Percentiles rank a stretch among this genome's conserved stretches.
phyloP scores from a whole-genome alignment of 2,888 invertebrate species.

The Ochropleura leucogaster region DNA sequence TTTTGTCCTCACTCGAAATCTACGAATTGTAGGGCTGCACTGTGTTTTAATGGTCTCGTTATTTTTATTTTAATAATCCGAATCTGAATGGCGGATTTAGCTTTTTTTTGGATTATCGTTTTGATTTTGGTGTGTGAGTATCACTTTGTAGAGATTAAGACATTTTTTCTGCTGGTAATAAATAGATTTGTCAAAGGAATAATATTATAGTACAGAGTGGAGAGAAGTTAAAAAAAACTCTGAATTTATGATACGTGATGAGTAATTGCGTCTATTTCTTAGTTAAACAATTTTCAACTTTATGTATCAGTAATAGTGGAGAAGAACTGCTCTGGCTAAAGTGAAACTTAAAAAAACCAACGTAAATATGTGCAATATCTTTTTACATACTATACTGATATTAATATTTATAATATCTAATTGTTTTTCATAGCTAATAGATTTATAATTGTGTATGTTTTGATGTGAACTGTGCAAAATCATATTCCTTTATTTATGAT shows the following conservation, averaged over 20 bases:
- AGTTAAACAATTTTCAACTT: too few species aligned
- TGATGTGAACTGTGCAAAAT: constrained; percentile 1
- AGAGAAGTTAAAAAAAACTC: too few species aligned
- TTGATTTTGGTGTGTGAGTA: not conserved
- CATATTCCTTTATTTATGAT: constrained; percentile 13
- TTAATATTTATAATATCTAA: not conserved
- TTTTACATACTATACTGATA: not conserved
- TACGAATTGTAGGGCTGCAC: constrained; percentile 74
- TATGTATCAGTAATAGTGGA: too few species aligned
- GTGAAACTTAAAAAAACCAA: too few species aligned
- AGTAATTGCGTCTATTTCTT: too few species aligned
- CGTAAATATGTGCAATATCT: too few species aligned
- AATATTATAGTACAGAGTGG: too few species aligned
- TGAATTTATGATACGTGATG: too few species aligned
- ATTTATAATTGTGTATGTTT: constrained; percentile 10
- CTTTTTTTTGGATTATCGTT: constrained; percentile 5
- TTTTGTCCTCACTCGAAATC: constrained; percentile 80
- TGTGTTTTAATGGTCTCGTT: constrained; percentile 63
- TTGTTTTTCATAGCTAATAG: constrained; percentile 2
- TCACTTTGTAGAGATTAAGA: constrained; percentile 2
- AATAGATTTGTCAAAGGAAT: not conserved
- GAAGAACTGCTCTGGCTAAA: too few species aligned
- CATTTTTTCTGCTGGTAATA: too few species aligned
- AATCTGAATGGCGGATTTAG: constrained; percentile 7
- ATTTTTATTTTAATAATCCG: constrained; percentile 53